A percentile compares a stretch with the other conserved stretches of the same genome.
These are phyloP conservation scores for Macrobrachium rosenbergii DNA, from an alignment of 1,140 invertebrate species.

Conservation along the genomic window DNA sequence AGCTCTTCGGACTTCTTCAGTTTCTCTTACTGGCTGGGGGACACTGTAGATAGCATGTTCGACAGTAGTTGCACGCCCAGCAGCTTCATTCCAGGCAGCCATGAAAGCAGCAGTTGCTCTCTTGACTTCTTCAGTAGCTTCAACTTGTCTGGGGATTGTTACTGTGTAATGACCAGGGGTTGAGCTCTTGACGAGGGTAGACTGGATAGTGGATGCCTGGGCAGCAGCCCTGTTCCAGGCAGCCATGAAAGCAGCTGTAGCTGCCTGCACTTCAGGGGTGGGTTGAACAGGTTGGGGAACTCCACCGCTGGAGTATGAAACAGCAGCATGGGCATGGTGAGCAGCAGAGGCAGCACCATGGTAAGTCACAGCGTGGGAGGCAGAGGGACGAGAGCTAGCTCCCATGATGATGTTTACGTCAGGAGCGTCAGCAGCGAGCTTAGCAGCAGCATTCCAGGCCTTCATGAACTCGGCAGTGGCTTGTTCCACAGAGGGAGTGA, in stretches of 20 bases:
- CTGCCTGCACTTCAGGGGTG: slow-evolving; percentile 28
- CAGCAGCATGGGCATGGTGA: background rate
- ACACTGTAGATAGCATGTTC: background rate
- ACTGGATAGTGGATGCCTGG: background rate
- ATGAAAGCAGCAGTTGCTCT: slow-evolving; percentile 31
- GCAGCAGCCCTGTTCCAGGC: slow-evolving; percentile 35
- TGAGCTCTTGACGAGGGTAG: background rate
- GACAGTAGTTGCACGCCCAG: slow-evolving; percentile 12
- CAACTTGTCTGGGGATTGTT: background rate
- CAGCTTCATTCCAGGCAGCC: slow-evolving; percentile 27
- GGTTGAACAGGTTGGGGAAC: slow-evolving; percentile 4
- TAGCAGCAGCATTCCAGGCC: slow-evolving; percentile 15
- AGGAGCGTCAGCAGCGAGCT: slow-evolving; percentile 29
- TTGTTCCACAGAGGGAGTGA: background rate
- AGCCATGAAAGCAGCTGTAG: slow-evolving; percentile 40
- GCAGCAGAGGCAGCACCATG: background rate
- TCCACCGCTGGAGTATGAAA: background rate
- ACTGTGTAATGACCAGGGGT: background rate
- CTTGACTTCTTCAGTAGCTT: slow-evolving; percentile 30
- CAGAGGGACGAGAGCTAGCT: background rate
- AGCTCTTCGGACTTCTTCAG: background rate
- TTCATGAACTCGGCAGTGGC: slow-evolving; percentile 25
- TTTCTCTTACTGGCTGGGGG: background rate
- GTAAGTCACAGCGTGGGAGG: too few species aligned
- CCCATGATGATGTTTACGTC: slow-evolving; percentile 49